Evolutionary conservation across 2,888 invertebrate genomes (phyloP).

Genomic region (Heliconius hortense): DNA sequence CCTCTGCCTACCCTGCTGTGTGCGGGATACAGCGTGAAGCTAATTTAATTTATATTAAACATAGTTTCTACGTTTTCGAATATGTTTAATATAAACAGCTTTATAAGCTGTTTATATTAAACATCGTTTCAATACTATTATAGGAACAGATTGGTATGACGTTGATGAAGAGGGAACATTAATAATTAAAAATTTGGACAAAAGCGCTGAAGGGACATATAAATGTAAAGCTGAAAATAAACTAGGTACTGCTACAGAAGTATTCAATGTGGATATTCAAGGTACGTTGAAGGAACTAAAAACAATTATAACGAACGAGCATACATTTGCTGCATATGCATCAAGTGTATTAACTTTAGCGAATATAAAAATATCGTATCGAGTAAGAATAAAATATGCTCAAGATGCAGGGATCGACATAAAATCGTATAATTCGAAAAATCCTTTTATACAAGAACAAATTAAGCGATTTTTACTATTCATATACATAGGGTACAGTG

Average conservation of each 20-base stretch:
- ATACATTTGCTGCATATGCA: too few species aligned
- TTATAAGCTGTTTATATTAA: too few species aligned
- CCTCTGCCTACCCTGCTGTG: too few species aligned
- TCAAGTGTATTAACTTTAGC: too few species aligned
- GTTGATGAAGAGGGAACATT: constrained; percentile 55
- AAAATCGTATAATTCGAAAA: too few species aligned
- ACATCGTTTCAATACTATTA: constrained; percentile 16
- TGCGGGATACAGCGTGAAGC: too few species aligned
- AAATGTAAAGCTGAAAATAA: constrained; percentile 54
- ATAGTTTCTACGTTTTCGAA: too few species aligned
- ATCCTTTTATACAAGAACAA: too few species aligned
- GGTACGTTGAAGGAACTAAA: constrained; percentile 47
- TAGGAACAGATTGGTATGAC: constrained; percentile 56
- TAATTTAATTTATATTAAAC: too few species aligned
- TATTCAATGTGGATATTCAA: constrained; percentile 49
- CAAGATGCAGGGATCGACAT: too few species aligned
- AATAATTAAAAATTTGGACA: constrained; percentile 53
- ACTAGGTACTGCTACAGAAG: constrained; percentile 47
- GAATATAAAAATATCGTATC: neutral
- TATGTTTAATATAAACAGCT: neutral
- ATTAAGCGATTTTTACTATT: too few species aligned
- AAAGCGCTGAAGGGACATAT: constrained; percentile 48
- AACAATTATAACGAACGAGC: neutral
- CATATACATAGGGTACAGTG: neutral
- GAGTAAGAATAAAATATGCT: neutral